Evolutionary conservation across 2,888 invertebrate species (phyloP).

Genomic region (Mesorhabditis belari): DNA sequence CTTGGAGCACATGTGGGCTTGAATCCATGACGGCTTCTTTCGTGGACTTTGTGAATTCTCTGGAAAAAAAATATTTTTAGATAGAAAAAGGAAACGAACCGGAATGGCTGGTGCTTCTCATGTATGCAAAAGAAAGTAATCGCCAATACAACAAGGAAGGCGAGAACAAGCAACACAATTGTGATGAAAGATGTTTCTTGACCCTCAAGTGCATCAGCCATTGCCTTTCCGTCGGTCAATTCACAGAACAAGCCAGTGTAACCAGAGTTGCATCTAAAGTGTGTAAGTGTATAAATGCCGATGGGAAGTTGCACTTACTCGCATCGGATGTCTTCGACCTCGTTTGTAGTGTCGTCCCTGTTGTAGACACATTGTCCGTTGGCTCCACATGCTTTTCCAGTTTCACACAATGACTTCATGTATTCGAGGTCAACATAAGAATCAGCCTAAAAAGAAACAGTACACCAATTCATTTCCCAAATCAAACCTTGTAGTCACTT

Average conservation of each 20-base stretch:
- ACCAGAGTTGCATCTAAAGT: not conserved
- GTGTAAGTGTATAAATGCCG: not conserved
- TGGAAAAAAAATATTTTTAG: no score
- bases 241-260: not conserved
- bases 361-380: not conserved
- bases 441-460: not conserved
- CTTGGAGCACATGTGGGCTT: no score
- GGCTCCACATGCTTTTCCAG: not conserved
- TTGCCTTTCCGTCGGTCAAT: not conserved
- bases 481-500: not conserved
- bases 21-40: no score
- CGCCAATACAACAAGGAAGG: not conserved
- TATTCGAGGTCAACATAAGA: not conserved
- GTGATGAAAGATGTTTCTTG: not conserved
- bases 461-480: not conserved
- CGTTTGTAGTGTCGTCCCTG: not conserved
- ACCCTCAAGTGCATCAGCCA: not conserved
- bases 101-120: not conserved
- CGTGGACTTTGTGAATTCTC: no score
- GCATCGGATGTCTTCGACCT: not conserved
- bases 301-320: not conserved
- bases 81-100: no score
- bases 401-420: not conserved
- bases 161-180: not conserved
- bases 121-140: not conserved